Conservation (phyloP, 2,113 vertebrate genomes). For the Megaleporinus macrocephalus region DNA sequence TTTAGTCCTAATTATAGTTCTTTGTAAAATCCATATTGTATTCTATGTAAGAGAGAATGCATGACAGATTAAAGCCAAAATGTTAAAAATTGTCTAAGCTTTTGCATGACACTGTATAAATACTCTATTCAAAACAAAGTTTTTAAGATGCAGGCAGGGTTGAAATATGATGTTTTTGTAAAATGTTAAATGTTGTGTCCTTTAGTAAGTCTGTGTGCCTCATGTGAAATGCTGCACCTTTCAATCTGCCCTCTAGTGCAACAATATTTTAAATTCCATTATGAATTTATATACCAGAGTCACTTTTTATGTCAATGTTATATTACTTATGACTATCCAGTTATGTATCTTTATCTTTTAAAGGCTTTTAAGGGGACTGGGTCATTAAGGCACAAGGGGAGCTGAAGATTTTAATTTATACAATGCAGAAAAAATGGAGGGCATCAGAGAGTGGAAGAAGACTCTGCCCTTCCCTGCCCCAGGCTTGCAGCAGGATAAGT, state of each 20-base stretch:
- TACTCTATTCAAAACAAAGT: no score
- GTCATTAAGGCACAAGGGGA: neutral
- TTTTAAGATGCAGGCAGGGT: no score
- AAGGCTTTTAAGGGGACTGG: slow-evolving; percentile 2
- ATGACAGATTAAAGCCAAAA: no score
- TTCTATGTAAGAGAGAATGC: no score
- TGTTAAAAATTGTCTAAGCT: no score
- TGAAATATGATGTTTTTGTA: no score
- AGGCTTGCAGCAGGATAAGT: slow-evolving; percentile 6
- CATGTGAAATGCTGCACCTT: neutral
- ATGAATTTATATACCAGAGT: neutral
- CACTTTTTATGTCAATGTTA: neutral
- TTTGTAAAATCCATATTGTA: no score
- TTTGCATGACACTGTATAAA: no score
- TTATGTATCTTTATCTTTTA: slow-evolving; percentile 2
- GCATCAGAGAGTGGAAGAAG: neutral
- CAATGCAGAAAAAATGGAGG: neutral
- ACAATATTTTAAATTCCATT: neutral
- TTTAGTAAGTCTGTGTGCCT: no score
- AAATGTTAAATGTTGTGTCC: no score
- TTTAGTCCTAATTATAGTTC: no score
- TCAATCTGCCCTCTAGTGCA: neutral
- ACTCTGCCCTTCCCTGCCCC: neutral
- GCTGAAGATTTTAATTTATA: neutral
- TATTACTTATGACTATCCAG: slow-evolving; percentile 7